A percentile compares a stretch with the other conserved stretches of the same genome.
These are phyloP conservation scores for Caenorhabditis parvicauda DNA, from an alignment of 2,888 invertebrate species.

Conservation along the genomic window DNA sequence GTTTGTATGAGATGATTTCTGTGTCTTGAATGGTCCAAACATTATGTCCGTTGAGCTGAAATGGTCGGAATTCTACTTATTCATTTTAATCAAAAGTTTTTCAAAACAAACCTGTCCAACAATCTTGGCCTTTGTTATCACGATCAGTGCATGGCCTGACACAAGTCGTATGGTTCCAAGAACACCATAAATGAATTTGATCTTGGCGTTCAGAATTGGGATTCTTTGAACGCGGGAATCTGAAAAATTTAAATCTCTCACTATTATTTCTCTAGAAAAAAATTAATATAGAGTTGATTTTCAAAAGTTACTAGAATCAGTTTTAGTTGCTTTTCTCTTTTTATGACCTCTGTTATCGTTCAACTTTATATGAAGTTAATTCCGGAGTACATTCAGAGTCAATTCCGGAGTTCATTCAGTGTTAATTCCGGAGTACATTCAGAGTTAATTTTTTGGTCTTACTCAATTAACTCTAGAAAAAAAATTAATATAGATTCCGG, in stretches of 20 bases:
- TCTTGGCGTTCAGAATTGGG: slow-evolving; percentile 48
- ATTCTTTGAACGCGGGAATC: slow-evolving; percentile 42
- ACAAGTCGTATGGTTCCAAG: slow-evolving; percentile 57
- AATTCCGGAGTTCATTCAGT: no score
- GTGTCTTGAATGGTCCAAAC: slow-evolving; percentile 55
- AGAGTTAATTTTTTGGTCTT: no score
- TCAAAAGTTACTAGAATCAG: not conserved
- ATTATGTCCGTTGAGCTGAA: slow-evolving; percentile 44
- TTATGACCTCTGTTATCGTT: not conserved
- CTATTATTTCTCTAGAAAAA: no score
- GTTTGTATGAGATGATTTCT: slow-evolving; percentile 75
- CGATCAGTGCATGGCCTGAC: slow-evolving; percentile 50
- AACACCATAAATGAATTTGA: slow-evolving; percentile 54
- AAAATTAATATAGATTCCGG: not conserved
- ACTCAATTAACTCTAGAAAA: not conserved
- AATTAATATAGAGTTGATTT: not conserved
- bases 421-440: no score
- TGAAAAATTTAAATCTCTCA: slow-evolving; percentile 10
- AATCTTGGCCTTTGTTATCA: slow-evolving; percentile 48
- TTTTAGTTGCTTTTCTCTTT: not conserved
- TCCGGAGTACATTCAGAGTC: no score
- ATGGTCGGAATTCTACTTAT: not conserved
- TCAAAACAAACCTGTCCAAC: slow-evolving; percentile 40
- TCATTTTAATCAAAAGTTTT: not conserved
- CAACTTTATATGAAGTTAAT: no score